Conservation (phyloP, 1,140 invertebrate genomes). For the Aphelinus certus region DNA sequence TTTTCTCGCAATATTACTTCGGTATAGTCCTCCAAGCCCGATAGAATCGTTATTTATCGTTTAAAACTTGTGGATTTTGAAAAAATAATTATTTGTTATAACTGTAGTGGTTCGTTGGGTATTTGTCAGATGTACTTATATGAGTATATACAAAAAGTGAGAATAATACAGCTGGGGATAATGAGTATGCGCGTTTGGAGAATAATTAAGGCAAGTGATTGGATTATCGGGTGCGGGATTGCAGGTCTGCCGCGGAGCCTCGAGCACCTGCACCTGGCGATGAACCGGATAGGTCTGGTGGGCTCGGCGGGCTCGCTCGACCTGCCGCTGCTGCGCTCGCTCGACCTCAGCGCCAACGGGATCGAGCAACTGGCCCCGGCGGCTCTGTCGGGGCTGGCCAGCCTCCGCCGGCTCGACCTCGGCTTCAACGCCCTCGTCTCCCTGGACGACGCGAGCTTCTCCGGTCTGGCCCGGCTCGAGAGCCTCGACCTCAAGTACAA, state of each 20-base stretch:
- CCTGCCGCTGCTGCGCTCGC: constrained; percentile 74
- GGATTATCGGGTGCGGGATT: too few relatives aligned
- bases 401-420: constrained; percentile 78
- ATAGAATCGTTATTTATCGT: too few relatives aligned
- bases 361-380: constrained; percentile 76
- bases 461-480: constrained; percentile 77
- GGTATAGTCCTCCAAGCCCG: too few relatives aligned
- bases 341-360: constrained; percentile 82
- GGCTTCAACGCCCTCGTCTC: constrained; percentile 80
- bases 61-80: too few relatives aligned
- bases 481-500: constrained; percentile 82
- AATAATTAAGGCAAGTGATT: too few relatives aligned
- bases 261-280: constrained; percentile 79
- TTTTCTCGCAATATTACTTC: too few relatives aligned
- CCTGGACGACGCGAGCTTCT: constrained; percentile 76
- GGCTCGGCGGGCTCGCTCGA: constrained; percentile 74
- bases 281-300: constrained; percentile 74
- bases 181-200: too few relatives aligned
- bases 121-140: too few relatives aligned
- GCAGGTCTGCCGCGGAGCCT: constrained; percentile 73
- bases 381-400: constrained; percentile 74
- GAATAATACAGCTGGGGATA: too few relatives aligned
- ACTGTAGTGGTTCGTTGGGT: too few relatives aligned
- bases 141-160: too few relatives aligned
- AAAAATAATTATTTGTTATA: too few relatives aligned